Evolutionary conservation across 1,140 invertebrate genomes (phyloP).

Genomic region (Berghia stephanieae): DNA sequence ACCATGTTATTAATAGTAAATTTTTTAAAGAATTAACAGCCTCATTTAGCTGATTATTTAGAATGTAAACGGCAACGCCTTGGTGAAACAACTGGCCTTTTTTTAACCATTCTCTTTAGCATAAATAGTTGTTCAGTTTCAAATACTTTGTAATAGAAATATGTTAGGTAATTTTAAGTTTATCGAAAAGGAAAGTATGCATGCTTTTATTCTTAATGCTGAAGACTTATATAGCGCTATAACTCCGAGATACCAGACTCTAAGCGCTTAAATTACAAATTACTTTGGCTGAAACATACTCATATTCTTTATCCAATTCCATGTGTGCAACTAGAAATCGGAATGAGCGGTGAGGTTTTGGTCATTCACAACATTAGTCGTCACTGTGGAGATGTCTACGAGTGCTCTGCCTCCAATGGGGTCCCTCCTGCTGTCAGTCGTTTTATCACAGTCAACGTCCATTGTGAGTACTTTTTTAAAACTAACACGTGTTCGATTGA

Average conservation of each 20-base stretch:
- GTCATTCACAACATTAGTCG: constrained; percentile 64
- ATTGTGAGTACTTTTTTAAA: constrained; percentile 65
- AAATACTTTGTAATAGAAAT: not conserved
- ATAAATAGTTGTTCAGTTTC: not conserved
- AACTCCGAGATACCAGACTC: too few relatives aligned
- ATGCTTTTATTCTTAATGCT: too few relatives aligned
- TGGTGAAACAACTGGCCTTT: not conserved
- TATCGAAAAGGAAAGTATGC: not conserved
- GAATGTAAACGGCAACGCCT: not conserved
- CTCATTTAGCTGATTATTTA: too few relatives aligned
- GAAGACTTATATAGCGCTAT: too few relatives aligned
- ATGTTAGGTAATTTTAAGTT: not conserved
- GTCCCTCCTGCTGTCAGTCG: constrained; percentile 59
- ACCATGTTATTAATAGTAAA: too few relatives aligned
- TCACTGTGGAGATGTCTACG: constrained; percentile 61
- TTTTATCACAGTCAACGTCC: constrained; percentile 60
- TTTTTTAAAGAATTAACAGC: too few relatives aligned
- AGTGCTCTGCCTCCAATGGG: constrained; percentile 63
- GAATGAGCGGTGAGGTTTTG: constrained; percentile 57
- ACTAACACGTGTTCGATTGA: too few relatives aligned
- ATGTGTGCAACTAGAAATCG: constrained; percentile 42
- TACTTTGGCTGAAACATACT: not conserved
- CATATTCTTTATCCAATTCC: not conserved
- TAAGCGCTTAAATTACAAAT: too few relatives aligned
- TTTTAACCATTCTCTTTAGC: not conserved